Evolutionary conservation across 2,888 invertebrate species (phyloP).

Genomic region (Brachyptera risi): DNA sequence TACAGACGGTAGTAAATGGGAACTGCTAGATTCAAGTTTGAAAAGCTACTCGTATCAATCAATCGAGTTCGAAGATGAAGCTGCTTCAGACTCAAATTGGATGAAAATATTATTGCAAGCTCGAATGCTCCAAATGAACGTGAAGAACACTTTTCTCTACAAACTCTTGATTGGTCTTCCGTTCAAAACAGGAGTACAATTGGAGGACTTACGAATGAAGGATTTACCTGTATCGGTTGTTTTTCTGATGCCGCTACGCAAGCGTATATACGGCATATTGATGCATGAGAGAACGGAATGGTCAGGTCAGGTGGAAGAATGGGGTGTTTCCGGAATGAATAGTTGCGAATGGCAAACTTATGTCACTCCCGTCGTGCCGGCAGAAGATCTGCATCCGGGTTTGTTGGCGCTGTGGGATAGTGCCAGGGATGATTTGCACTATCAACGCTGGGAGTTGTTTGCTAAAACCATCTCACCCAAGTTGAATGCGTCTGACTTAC

Average conservation of each 20-base stretch:
- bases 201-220: constrained; percentile 36
- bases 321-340: too few species aligned
- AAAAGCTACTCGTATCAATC: constrained; percentile 28
- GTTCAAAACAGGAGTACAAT: constrained; percentile 38
- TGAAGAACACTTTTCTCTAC: constrained; percentile 29
- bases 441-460: constrained; percentile 8
- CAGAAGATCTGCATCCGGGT: constrained; percentile 10
- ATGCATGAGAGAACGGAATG: constrained; percentile 35
- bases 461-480: not conserved
- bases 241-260: constrained; percentile 36
- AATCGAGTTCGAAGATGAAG: too few species aligned
- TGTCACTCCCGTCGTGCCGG: too few species aligned
- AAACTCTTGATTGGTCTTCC: constrained; percentile 37
- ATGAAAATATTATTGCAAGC: constrained; percentile 26
- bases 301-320: constrained; percentile 36
- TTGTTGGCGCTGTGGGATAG: constrained; percentile 7
- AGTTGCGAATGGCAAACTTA: too few species aligned
- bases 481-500: not conserved
- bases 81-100: constrained; percentile 26
- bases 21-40: constrained; percentile 22
- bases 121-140: constrained; percentile 16
- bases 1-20: constrained; percentile 17
- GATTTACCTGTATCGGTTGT: constrained; percentile 35
- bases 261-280: constrained; percentile 38
- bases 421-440: not conserved